Evolutionary conservation across 1,140 invertebrate genomes (phyloP).

Genomic region (Lepidotrigona ventralis): DNA sequence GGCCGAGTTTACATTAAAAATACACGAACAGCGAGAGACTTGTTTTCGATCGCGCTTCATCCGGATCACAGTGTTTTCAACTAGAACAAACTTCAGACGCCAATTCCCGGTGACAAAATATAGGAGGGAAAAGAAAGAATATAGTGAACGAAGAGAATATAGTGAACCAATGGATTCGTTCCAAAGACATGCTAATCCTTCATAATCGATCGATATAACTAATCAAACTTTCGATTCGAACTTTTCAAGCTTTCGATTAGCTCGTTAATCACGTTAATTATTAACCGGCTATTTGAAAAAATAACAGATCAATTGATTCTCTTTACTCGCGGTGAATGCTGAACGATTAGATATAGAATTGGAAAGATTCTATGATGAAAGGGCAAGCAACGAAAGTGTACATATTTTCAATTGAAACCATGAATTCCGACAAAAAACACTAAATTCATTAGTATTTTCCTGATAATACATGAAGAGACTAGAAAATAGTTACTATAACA

Average conservation of each 20-base stretch:
- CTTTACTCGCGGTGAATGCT: not conserved
- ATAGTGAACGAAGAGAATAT: not conserved
- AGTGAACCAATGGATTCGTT: not conserved
- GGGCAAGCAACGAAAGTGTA: not conserved
- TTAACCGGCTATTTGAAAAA: not conserved
- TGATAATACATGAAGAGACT: too few species aligned
- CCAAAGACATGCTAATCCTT: not conserved
- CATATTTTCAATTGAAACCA: not conserved
- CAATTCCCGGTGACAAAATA: not conserved
- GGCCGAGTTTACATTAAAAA: slow-evolving; percentile 38
- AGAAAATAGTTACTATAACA: too few species aligned
- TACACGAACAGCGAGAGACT: not conserved
- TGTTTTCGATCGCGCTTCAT: not conserved
- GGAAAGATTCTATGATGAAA: not conserved
- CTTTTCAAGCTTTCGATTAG: not conserved
- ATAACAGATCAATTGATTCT: not conserved
- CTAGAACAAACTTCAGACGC: not conserved
- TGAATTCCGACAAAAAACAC: not conserved
- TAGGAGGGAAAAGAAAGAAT: not conserved
- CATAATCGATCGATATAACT: not conserved
- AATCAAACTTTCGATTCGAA: not conserved
- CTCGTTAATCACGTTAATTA: not conserved
- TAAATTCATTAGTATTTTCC: too few species aligned
- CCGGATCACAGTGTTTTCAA: not conserved
- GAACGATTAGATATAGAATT: not conserved